A percentile compares a stretch with the other conserved stretches of the same genome.
phyloP scores from a whole-genome alignment of 64 coral and sea anemone genomes.

The Cladopsammia gracilis region DNA sequence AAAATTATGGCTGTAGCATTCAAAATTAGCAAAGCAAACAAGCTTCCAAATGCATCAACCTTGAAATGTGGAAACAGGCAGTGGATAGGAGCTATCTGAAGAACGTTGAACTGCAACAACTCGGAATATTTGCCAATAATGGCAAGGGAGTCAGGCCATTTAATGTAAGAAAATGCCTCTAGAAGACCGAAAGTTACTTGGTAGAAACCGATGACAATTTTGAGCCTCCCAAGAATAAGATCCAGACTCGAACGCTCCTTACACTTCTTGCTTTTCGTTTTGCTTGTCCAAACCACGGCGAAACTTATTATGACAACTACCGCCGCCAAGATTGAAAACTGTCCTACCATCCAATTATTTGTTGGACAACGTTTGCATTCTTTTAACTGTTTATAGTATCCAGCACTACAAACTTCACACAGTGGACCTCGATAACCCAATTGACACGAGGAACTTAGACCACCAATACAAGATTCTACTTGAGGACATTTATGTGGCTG shows the following conservation, averaged over 20 bases:
- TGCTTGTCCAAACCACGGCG: background rate
- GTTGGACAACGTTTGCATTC: background rate
- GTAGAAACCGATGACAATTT: constrained; percentile 61
- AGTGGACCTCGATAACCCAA: no score
- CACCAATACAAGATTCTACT: background rate
- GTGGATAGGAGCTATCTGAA: constrained; percentile 32
- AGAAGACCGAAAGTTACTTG: constrained; percentile 44
- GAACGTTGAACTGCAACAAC: constrained; percentile 26
- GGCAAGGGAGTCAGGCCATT: constrained; percentile 16
- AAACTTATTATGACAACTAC: background rate
- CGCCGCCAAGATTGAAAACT: background rate
- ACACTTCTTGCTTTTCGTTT: constrained; percentile 11
- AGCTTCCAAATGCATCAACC: constrained; percentile 10
- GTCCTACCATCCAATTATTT: background rate
- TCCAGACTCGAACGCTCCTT: background rate
- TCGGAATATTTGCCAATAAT: constrained; percentile 45
- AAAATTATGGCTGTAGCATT: background rate
- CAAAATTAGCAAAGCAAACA: constrained; percentile 22
- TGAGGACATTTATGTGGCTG: background rate
- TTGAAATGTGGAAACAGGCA: constrained; percentile 19
- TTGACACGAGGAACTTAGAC: no score
- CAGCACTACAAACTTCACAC: no score
- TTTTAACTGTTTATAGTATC: background rate
- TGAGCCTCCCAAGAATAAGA: constrained; percentile 18
- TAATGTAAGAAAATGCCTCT: constrained; percentile 53